Conservation (phyloP, 2,888 invertebrate genomes). For the Melanargia galathea region DNA sequence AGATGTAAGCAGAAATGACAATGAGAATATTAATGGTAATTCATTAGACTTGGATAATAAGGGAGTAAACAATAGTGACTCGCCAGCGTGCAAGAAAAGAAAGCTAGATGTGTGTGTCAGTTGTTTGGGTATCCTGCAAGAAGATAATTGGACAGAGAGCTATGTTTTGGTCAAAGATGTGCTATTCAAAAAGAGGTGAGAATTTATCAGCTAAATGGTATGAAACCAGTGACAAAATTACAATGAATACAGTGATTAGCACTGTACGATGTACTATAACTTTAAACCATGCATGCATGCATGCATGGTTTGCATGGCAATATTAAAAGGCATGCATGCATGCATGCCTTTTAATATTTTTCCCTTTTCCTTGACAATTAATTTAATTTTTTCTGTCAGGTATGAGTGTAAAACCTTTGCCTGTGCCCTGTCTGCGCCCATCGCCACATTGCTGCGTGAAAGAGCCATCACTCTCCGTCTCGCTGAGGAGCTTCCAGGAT, state of each 20-base stretch:
- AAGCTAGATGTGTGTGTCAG: constrained; percentile 83
- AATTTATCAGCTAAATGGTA: constrained; percentile 6
- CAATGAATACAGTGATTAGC: no score
- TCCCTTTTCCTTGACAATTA: no score
- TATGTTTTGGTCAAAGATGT: constrained; percentile 76
- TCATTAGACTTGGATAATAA: constrained; percentile 31
- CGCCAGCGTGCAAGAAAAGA: constrained; percentile 64
- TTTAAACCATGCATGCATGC: no score
- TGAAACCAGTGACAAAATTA: neutral
- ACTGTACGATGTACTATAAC: no score
- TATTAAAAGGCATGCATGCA: no score
- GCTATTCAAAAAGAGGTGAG: constrained; percentile 75
- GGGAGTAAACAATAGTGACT: constrained; percentile 9
- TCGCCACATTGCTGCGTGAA: constrained; percentile 85
- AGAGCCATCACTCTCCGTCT: constrained; percentile 84
- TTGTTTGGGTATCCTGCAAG: constrained; percentile 88
- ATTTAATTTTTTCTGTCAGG: constrained; percentile 53
- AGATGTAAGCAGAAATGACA: constrained; percentile 12
- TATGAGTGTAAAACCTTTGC: constrained; percentile 86
- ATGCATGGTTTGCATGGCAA: no score
- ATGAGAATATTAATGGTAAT: constrained; percentile 26
- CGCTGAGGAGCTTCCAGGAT: constrained; percentile 76
- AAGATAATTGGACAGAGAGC: constrained; percentile 78
- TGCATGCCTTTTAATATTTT: neutral
- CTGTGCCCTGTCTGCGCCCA: constrained; percentile 87